Evolutionary conservation across 2,888 invertebrate genomes (phyloP).

Genomic region (Drosophila neotestacea): DNA sequence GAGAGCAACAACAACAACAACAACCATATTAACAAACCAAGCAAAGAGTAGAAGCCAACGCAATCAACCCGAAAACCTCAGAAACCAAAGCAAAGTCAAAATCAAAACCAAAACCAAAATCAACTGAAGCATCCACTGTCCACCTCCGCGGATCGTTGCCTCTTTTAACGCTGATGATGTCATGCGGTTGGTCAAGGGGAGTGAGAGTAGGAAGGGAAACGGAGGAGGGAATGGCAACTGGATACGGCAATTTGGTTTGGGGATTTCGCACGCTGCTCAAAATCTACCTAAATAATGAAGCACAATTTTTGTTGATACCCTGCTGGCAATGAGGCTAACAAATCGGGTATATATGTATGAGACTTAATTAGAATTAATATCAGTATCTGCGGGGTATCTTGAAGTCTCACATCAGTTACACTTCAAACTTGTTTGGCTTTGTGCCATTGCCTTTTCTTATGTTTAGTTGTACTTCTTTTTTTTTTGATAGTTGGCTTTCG

Average conservation of each 20-base stretch:
- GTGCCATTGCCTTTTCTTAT: slow-evolving; percentile 34
- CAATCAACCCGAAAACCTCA: slow-evolving; percentile 57
- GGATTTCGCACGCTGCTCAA: slow-evolving; percentile 69
- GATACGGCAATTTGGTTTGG: slow-evolving; percentile 52
- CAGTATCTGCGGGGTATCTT: slow-evolving; percentile 18
- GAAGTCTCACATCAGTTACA: neutral
- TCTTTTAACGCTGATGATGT: slow-evolving; percentile 66
- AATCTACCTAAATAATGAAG: slow-evolving; percentile 50
- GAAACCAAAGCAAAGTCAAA: slow-evolving; percentile 43
- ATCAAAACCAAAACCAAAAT: slow-evolving; percentile 33
- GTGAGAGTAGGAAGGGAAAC: neutral
- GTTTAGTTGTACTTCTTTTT: slow-evolving; percentile 26
- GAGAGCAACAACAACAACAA: slow-evolving; percentile 14
- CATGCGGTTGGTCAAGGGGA: slow-evolving; percentile 43
- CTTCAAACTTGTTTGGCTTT: slow-evolving; percentile 31
- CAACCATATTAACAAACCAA: slow-evolving; percentile 29
- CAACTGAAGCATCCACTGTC: slow-evolving; percentile 59
- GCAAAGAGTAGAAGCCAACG: slow-evolving; percentile 46
- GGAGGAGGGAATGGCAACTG: slow-evolving; percentile 33
- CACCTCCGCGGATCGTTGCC: slow-evolving; percentile 57
- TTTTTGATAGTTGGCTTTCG: slow-evolving; percentile 17
- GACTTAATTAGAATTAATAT: neutral
- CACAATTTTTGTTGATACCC: slow-evolving; percentile 28
- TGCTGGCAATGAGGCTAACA: neutral
- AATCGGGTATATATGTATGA: neutral